Evolutionary conservation across 2,888 invertebrate species (phyloP).

Genomic region (Cancer borealis): DNA sequence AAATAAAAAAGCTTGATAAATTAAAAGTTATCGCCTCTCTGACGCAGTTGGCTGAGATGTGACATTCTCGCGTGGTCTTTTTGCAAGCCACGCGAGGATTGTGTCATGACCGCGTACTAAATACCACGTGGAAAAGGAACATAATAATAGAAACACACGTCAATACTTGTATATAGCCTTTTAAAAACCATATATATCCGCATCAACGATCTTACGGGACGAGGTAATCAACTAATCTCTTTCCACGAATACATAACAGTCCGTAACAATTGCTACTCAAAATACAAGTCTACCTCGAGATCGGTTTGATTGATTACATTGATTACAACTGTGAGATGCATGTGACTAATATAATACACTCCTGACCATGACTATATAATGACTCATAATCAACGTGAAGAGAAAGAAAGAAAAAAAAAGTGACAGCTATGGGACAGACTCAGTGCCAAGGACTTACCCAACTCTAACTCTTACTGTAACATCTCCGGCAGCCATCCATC

Average conservation of each 20-base stretch:
- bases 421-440: not conserved
- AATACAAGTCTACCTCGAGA: not conserved
- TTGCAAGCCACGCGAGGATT: not conserved
- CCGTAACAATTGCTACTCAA: too few relatives aligned
- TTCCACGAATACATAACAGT: too few relatives aligned
- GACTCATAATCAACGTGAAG: not conserved
- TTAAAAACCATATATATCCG: not conserved
- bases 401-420: not conserved
- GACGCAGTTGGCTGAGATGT: slow-evolving; percentile 20
- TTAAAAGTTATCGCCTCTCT: not conserved
- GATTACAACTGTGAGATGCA: not conserved
- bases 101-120: not conserved
- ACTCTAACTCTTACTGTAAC: not conserved
- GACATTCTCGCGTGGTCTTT: not conserved
- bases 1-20: not conserved
- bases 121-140: not conserved
- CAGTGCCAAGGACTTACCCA: slow-evolving; percentile 3
- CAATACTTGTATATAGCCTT: not conserved
- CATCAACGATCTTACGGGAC: not conserved
- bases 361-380: too few relatives aligned
- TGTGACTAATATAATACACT: not conserved
- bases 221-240: not conserved
- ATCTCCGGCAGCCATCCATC: not conserved
- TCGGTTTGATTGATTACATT: not conserved
- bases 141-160: not conserved